Evolutionary conservation across 2,888 invertebrate genomes (phyloP).

Genomic region (Tupiocoris notatus): DNA sequence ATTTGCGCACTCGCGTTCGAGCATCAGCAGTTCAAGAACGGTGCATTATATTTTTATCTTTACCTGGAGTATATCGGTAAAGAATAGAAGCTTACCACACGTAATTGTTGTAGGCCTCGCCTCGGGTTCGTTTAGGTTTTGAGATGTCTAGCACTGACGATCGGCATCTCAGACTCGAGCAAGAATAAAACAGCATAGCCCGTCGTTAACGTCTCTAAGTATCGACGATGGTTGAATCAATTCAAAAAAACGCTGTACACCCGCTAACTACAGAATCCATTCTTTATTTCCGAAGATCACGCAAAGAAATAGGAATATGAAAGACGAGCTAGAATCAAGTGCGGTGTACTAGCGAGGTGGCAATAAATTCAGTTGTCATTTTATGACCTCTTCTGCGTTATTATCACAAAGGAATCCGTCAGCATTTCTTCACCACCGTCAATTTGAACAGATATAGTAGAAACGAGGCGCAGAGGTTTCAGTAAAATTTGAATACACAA

Average conservation of each 20-base stretch:
- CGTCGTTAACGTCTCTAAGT: background rate
- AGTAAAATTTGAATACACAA: background rate
- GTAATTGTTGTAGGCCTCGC: slow-evolving; percentile 29
- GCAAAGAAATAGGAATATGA: background rate
- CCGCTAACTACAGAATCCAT: background rate
- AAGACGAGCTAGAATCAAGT: background rate
- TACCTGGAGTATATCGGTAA: too few species aligned
- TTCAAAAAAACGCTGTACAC: background rate
- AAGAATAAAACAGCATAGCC: background rate
- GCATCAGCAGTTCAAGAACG: too few species aligned
- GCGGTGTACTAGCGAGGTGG: background rate
- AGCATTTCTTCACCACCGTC: too few species aligned
- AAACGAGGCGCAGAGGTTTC: background rate
- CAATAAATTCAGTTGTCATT: background rate
- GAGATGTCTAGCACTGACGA: slow-evolving; percentile 3
- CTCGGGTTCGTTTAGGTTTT: slow-evolving; percentile 29
- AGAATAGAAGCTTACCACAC: slow-evolving; percentile 31
- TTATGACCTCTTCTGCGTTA: background rate
- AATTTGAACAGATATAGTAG: too few species aligned
- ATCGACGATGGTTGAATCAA: background rate
- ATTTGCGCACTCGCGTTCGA: background rate
- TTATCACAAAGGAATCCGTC: background rate
- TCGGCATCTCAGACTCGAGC: background rate
- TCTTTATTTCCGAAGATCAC: background rate
- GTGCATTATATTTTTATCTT: too few species aligned